These are phyloP conservation scores for Pituophis catenifer DNA, from an alignment of 2,113 vertebrate genomes.

Conservation along the genomic window DNA sequence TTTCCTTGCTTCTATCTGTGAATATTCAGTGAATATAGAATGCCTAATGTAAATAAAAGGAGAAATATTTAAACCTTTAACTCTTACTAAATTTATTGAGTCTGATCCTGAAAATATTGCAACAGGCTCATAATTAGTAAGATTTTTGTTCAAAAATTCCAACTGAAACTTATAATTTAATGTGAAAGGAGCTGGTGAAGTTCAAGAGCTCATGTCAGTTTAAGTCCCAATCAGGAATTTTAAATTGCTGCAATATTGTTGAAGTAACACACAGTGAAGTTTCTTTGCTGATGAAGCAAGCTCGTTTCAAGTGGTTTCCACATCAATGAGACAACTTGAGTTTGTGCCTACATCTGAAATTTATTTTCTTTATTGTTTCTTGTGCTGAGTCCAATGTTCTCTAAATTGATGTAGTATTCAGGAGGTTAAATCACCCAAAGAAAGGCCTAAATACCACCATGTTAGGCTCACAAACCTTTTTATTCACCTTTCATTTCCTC, in stretches of 20 bases:
- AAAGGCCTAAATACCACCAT: background rate
- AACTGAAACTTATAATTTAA: background rate
- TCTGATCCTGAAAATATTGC: too few species aligned
- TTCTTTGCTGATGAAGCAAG: constrained; percentile 25
- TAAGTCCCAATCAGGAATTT: constrained; percentile 7
- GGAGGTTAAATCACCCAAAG: background rate
- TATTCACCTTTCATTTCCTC: background rate
- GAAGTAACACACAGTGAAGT: background rate
- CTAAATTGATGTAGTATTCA: background rate
- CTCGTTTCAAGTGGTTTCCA: constrained; percentile 42
- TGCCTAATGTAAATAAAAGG: too few species aligned
- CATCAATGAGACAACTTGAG: constrained; percentile 45
- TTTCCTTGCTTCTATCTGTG: too few species aligned
- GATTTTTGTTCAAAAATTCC: background rate
- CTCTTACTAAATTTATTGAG: too few species aligned
- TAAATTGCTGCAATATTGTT: background rate
- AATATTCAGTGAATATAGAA: too few species aligned
- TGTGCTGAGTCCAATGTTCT: background rate
- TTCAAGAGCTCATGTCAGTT: constrained; percentile 17
- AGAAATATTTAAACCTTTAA: too few species aligned
- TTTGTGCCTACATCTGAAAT: constrained; percentile 33
- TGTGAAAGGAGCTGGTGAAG: background rate
- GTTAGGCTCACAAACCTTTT: background rate
- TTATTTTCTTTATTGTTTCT: constrained; percentile 29
- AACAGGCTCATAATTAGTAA: too few species aligned